phyloP scores from a whole-genome alignment of 2,888 invertebrate genomes.

The Caenorhabditis imperialis region DNA sequence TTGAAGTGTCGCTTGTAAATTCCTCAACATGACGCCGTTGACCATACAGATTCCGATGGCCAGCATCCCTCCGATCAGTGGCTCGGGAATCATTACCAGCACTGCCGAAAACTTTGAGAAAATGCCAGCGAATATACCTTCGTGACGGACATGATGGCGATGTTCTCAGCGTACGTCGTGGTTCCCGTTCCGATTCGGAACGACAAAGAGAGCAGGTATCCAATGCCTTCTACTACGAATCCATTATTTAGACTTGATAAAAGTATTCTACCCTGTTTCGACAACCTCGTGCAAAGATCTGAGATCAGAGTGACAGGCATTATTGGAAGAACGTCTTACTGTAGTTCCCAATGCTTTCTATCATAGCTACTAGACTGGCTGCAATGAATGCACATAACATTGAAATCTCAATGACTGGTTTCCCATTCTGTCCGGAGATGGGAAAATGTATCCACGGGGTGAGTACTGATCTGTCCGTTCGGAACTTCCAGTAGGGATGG shows the following conservation, averaged over 20 bases:
- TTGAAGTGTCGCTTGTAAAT: constrained; percentile 59
- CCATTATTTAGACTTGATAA: constrained; percentile 58
- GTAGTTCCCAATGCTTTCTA: constrained; percentile 71
- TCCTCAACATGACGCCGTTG: constrained; percentile 64
- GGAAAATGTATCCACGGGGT: constrained; percentile 74
- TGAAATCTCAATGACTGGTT: constrained; percentile 56
- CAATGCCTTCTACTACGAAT: constrained; percentile 54
- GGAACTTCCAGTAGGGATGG: constrained; percentile 59
- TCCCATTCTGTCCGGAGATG: constrained; percentile 69
- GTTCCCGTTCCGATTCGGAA: constrained; percentile 71
- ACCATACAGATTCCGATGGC: constrained; percentile 73
- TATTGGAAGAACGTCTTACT: constrained; percentile 2
- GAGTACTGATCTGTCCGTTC: constrained; percentile 70
- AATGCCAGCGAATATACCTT: constrained; percentile 66
- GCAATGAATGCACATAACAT: constrained; percentile 69
- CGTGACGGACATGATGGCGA: constrained; percentile 71
- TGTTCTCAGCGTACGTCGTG: constrained; percentile 71
- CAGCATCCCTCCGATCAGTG: constrained; percentile 70
- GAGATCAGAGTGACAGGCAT: constrained; percentile 18
- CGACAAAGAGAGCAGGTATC: constrained; percentile 61
- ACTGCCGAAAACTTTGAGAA: constrained; percentile 71
- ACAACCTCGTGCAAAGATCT: constrained; percentile 56
- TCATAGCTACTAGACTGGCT: constrained; percentile 65
- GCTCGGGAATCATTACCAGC: constrained; percentile 70
- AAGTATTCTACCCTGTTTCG: constrained; percentile 62